A percentile compares a stretch with the other conserved stretches of the same genome.
These are phyloP conservation scores for Tragelaphus buxtoni DNA, from an alignment of 2,113 vertebrate species.

Conservation along the genomic window DNA sequence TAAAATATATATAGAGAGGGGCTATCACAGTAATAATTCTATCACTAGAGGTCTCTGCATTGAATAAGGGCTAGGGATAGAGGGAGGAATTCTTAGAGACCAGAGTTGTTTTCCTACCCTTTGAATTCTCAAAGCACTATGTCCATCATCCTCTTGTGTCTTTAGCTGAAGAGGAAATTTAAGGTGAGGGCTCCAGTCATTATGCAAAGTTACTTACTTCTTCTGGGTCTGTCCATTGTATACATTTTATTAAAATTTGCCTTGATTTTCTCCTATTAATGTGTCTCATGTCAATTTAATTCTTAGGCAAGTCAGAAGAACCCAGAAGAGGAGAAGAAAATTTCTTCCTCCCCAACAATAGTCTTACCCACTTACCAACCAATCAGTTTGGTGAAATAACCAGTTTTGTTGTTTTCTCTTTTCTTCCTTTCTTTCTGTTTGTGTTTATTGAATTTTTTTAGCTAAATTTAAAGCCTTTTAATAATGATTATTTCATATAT, in stretches of 20 bases:
- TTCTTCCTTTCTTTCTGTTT: background rate
- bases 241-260: background rate
- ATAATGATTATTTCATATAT: background rate
- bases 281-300: background rate
- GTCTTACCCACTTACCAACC: background rate
- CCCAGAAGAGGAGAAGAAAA: background rate
- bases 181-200: background rate
- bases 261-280: background rate
- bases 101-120: background rate
- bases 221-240: background rate
- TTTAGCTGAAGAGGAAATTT: background rate
- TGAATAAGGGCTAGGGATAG: background rate
- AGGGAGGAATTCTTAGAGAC: background rate
- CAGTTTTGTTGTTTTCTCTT: background rate
- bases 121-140: background rate
- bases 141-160: background rate
- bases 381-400: background rate
- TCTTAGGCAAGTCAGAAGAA: background rate
- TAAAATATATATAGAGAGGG: background rate
- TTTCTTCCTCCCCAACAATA: background rate
- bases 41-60: background rate
- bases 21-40: background rate
- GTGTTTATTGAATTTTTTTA: background rate
- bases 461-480: background rate
- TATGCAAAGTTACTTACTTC: background rate